Percentiles rank a stretch among this genome's conserved stretches.
phyloP scores from a whole-genome alignment of 2,888 invertebrate genomes.

The Loripinus fragilis region DNA sequence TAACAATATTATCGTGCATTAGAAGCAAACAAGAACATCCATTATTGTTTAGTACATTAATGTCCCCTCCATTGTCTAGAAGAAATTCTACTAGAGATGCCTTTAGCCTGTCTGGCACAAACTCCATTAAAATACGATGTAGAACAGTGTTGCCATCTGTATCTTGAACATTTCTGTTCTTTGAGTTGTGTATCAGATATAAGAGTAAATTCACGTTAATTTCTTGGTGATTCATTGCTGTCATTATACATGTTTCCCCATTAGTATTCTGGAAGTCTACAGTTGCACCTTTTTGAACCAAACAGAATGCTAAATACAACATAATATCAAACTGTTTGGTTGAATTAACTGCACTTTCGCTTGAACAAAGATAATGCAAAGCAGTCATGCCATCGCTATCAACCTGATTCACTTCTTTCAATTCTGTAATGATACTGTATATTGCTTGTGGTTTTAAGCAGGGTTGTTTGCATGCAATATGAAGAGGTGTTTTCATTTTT shows the following conservation, averaged over 20 bases:
- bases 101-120: background rate
- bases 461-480: background rate
- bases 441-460: background rate
- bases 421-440: background rate
- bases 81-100: background rate
- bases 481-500: background rate
- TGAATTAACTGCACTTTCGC: background rate
- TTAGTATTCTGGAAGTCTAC: background rate
- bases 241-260: background rate
- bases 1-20: background rate
- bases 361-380: background rate
- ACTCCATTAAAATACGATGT: background rate
- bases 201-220: background rate
- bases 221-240: background rate
- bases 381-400: background rate
- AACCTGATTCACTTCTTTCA: background rate
- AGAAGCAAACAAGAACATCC: background rate
- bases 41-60: background rate
- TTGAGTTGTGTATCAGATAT: background rate
- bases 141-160: background rate
- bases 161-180: background rate
- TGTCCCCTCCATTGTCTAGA: background rate
- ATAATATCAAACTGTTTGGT: background rate
- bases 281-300: background rate
- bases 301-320: background rate